Conservation (phyloP, 2,888 invertebrate species). For the Trachelus stipa region DNA sequence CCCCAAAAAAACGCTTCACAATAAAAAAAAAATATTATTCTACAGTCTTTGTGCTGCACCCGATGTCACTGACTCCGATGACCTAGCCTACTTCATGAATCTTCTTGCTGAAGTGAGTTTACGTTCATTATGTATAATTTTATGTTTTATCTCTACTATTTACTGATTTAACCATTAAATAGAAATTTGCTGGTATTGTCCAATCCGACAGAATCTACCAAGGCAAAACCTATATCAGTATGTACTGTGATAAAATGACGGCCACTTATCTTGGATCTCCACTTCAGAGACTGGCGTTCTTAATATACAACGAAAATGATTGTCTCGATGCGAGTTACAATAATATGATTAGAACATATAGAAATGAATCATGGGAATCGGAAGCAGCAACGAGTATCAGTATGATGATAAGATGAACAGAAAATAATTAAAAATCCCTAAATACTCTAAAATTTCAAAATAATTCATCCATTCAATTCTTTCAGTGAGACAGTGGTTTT, state of each 20-base stretch:
- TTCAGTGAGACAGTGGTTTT: conserved; percentile 81
- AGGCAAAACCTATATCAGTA: conserved; percentile 31
- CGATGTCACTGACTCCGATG: conserved; percentile 38
- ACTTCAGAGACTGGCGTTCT: conserved; percentile 41
- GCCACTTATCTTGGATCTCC: conserved; percentile 37
- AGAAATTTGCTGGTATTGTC: conserved; percentile 50
- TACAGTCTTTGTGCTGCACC: conserved; percentile 58
- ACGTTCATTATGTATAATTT: background rate
- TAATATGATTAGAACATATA: conserved; percentile 29
- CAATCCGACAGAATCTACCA: conserved; percentile 44
- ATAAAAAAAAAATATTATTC: conserved; percentile 12
- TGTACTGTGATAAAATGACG: conserved; percentile 44
- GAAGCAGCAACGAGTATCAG: conserved; percentile 19
- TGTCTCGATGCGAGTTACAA: conserved; percentile 40
- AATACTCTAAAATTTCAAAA: background rate
- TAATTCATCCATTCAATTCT: conserved; percentile 19
- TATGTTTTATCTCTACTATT: conserved; percentile 6
- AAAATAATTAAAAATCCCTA: background rate
- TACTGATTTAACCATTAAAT: background rate
- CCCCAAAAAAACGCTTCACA: background rate
- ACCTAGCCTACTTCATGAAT: conserved; percentile 65
- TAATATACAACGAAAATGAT: background rate
- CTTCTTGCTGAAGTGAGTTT: conserved; percentile 48
- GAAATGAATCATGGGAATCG: conserved; percentile 32
- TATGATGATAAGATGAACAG: conserved; percentile 20